These are phyloP conservation scores for Cetoscarus ocellatus DNA, from an alignment of 2,797 vertebrate species.

Conservation along the genomic window DNA sequence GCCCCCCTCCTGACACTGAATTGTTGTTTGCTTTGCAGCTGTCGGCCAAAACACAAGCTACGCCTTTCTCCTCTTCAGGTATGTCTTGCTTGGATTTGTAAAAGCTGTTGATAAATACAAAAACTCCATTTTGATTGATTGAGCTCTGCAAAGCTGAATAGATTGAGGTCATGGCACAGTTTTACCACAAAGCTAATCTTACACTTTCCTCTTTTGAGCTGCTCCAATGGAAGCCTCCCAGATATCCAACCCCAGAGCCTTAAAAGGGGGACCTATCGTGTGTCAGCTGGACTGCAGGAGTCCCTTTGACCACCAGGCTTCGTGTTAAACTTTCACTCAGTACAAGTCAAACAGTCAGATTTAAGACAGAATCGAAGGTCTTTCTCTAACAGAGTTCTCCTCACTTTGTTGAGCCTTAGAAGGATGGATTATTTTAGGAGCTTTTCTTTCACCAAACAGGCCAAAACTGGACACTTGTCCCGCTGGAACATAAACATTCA, in stretches of 20 bases:
- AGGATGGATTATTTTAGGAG: too few species aligned
- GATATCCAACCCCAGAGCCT: constrained; percentile 64
- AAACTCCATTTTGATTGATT: constrained; percentile 16
- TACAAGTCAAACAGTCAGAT: constrained; percentile 1
- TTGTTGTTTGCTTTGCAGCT: constrained; percentile 47
- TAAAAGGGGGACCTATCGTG: constrained; percentile 75
- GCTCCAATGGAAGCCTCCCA: constrained; percentile 62
- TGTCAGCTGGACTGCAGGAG: constrained; percentile 63
- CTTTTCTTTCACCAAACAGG: constrained; percentile 9
- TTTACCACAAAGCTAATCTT: constrained; percentile 74
- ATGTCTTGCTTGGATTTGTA: constrained; percentile 28
- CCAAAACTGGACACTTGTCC: constrained; percentile 4
- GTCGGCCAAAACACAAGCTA: constrained; percentile 18
- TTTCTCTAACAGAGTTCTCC: too few species aligned
- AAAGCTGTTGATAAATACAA: constrained; percentile 5
- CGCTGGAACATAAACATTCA: constrained; percentile 1
- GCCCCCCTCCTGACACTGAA: constrained; percentile 7
- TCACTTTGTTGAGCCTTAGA: too few species aligned
- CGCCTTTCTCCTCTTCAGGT: constrained; percentile 29
- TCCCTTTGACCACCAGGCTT: constrained; percentile 49
- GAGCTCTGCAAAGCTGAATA: constrained; percentile 33
- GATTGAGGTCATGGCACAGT: constrained; percentile 61
- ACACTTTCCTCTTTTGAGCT: constrained; percentile 76
- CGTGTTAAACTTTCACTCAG: constrained; percentile 19
- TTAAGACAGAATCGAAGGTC: too few species aligned